Percentiles rank a stretch among this genome's conserved stretches.
Evolutionary conservation across 2,113 vertebrate species (phyloP).

Genomic region (Oceanodroma tethys): DNA sequence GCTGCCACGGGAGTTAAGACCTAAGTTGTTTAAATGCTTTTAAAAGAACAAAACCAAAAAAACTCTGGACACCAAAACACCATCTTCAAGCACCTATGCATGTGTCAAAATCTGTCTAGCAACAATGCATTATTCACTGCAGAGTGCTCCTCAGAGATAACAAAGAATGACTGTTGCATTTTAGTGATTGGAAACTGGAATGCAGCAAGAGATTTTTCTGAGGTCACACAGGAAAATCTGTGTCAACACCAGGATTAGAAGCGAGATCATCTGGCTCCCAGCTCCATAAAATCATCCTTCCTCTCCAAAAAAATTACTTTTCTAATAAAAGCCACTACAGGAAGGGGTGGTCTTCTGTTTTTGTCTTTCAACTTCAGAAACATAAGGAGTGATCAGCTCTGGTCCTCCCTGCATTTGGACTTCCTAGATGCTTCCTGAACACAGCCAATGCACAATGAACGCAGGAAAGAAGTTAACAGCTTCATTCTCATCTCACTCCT

Average conservation of each 20-base stretch:
- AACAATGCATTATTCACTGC: neutral
- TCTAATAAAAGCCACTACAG: constrained; percentile 38
- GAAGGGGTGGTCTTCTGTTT: neutral
- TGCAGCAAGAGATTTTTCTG: neutral
- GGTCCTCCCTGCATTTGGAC: neutral
- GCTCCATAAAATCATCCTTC: constrained; percentile 35
- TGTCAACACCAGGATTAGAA: constrained; percentile 40
- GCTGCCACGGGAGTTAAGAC: neutral
- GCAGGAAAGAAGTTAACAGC: neutral
- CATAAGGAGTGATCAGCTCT: neutral
- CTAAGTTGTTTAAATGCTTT: neutral
- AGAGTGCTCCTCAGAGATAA: neutral
- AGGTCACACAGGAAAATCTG: constrained; percentile 39
- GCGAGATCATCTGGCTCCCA: constrained; percentile 43
- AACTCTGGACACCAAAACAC: neutral
- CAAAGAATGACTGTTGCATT: neutral
- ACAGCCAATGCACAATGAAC: neutral
- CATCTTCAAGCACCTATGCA: neutral
- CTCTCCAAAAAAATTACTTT: neutral
- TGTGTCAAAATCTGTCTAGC: neutral
- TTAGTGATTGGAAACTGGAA: neutral
- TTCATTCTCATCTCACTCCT: neutral
- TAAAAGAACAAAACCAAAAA: neutral
- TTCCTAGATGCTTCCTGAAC: neutral
- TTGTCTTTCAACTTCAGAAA: constrained; percentile 26